phyloP scores from a whole-genome alignment of 2,797 vertebrate species.

The Sarcoramphus papa region DNA sequence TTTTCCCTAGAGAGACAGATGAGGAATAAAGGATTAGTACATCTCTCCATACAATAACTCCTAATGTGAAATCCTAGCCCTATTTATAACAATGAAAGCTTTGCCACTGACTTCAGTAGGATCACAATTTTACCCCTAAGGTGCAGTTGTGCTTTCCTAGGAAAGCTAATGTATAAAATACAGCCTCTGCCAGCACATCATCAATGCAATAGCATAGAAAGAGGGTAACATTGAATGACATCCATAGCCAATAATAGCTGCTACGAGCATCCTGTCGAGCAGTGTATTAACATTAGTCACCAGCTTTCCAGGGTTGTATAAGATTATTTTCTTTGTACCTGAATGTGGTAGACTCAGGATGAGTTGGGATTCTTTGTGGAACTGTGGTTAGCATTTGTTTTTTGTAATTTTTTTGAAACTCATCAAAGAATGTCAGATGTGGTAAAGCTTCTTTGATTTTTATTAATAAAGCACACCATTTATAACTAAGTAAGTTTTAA shows the following conservation, averaged over 20 bases:
- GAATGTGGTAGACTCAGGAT: background rate
- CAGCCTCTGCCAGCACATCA: slow-evolving; percentile 16
- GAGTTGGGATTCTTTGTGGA: background rate
- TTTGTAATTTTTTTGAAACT: background rate
- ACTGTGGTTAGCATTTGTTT: background rate
- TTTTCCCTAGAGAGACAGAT: slow-evolving; percentile 8
- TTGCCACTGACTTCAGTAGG: background rate
- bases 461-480: background rate
- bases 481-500: background rate
- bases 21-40: slow-evolving; percentile 8
- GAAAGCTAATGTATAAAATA: slow-evolving; percentile 14
- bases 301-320: background rate
- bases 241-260: background rate
- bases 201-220: background rate
- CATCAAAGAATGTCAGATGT: background rate
- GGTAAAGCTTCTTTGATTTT: background rate
- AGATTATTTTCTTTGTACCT: background rate
- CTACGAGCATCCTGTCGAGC: background rate
- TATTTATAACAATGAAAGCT: slow-evolving; percentile 10
- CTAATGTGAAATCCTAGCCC: slow-evolving; percentile 17
- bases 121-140: slow-evolving; percentile 1
- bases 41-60: background rate
- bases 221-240: background rate
- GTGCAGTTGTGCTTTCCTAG: slow-evolving; percentile 2
- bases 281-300: background rate